Conservation (phyloP, 2,888 invertebrate genomes). For the Machimus rusticus region DNA sequence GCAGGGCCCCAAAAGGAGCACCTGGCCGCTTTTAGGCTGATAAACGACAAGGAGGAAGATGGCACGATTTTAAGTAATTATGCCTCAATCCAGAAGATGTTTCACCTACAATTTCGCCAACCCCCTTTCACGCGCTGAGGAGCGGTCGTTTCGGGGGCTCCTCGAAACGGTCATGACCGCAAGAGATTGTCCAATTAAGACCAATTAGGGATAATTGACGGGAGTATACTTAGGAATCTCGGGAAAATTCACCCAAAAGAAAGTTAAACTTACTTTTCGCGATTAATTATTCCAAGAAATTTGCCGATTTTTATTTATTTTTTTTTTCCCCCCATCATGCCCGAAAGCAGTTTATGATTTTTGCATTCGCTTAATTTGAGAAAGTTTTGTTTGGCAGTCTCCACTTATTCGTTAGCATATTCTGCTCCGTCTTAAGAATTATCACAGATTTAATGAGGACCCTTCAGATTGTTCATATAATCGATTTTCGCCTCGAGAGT, state of each 20-base stretch:
- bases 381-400: neutral
- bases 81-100: neutral
- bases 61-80: constrained; percentile 1
- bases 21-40: neutral
- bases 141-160: neutral
- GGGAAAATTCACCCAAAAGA: neutral
- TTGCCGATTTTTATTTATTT: neutral
- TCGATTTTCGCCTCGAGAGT: neutral
- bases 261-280: neutral
- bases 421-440: neutral
- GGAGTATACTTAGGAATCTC: neutral
- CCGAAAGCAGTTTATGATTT: neutral
- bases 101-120: neutral
- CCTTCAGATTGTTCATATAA: neutral
- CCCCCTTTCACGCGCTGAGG: neutral
- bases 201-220: constrained; percentile 1
- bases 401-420: neutral
- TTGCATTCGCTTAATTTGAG: neutral
- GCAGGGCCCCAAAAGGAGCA: neutral
- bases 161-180: neutral
- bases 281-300: neutral
- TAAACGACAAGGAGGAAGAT: neutral
- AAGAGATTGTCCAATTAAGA: constrained; percentile 7
- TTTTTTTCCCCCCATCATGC: neutral
- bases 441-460: neutral